Conservation (phyloP, 2,797 vertebrate genomes). For the Nannoperca obscura region DNA sequence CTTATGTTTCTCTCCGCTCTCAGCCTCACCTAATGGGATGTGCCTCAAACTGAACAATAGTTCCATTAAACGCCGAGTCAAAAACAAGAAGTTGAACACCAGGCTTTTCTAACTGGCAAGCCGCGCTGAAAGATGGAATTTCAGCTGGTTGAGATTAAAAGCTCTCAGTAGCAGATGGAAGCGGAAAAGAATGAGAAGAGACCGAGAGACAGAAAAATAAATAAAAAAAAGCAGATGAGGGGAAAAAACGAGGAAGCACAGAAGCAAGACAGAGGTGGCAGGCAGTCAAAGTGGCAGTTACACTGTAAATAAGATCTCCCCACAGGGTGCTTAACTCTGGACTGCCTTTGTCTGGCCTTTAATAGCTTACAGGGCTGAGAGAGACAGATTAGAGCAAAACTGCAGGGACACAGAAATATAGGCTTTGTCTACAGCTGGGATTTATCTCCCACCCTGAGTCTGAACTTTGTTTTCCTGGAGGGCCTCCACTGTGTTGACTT, state of each 20-base stretch:
- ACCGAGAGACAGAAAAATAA: neutral
- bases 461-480: conserved; percentile 77
- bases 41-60: conserved; percentile 81
- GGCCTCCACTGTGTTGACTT: conserved; percentile 61
- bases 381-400: conserved; percentile 81
- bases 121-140: conserved; percentile 80
- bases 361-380: conserved; percentile 80
- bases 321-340: conserved; percentile 78
- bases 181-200: conserved; percentile 68
- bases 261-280: conserved; percentile 78
- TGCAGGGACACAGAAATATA: conserved; percentile 75
- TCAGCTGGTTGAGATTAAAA: conserved; percentile 82
- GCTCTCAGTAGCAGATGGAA: conserved; percentile 71
- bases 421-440: conserved; percentile 77
- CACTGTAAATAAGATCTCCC: conserved; percentile 86
- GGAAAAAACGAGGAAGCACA: conserved; percentile 68
- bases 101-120: conserved; percentile 61
- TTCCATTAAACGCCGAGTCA: conserved; percentile 81
- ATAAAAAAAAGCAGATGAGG: conserved; percentile 53
- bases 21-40: conserved; percentile 72
- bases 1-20: conserved; percentile 63
- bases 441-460: conserved; percentile 73
- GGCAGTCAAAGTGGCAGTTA: conserved; percentile 83
- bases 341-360: conserved; percentile 81
- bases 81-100: conserved; percentile 77